phyloP scores from a whole-genome alignment of 2,113 vertebrate genomes.

The Trochalopteron elliotii region DNA sequence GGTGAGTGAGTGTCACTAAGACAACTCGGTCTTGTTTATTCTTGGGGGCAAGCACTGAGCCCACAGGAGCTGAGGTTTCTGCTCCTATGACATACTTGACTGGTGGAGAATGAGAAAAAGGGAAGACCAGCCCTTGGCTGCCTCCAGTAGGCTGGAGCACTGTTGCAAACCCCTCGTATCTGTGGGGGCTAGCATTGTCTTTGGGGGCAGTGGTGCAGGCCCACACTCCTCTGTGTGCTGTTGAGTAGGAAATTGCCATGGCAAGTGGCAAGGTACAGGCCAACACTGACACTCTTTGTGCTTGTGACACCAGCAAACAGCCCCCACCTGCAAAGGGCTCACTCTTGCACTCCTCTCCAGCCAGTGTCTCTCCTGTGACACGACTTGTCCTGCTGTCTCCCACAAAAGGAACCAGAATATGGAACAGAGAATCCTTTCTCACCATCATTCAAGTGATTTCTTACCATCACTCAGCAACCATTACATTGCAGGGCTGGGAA shows the following conservation, averaged over 20 bases:
- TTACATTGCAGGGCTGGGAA: rapidly evolving
- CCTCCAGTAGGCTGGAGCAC: background rate
- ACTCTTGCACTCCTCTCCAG: background rate
- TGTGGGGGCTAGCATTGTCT: background rate
- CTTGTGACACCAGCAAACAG: background rate
- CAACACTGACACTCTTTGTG: rapidly evolving
- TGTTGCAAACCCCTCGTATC: rapidly evolving
- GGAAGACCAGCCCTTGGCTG: background rate
- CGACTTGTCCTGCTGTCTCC: background rate
- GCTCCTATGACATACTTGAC: rapidly evolving
- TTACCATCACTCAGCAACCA: background rate
- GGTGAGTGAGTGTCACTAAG: background rate
- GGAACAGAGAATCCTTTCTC: background rate
- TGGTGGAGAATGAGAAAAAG: background rate
- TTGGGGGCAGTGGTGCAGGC: background rate
- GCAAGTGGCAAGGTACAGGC: background rate
- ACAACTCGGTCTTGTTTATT: background rate
- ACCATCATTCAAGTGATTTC: background rate
- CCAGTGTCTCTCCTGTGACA: rapidly evolving
- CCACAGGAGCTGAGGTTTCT: background rate
- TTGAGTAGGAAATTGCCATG: background rate
- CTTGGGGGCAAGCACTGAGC: background rate
- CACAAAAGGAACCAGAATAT: background rate
- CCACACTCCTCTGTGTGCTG: background rate
- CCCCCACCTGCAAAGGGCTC: background rate